Conservation (phyloP, 2,113 vertebrate genomes). For the Oreochromis spilurus region DNA sequence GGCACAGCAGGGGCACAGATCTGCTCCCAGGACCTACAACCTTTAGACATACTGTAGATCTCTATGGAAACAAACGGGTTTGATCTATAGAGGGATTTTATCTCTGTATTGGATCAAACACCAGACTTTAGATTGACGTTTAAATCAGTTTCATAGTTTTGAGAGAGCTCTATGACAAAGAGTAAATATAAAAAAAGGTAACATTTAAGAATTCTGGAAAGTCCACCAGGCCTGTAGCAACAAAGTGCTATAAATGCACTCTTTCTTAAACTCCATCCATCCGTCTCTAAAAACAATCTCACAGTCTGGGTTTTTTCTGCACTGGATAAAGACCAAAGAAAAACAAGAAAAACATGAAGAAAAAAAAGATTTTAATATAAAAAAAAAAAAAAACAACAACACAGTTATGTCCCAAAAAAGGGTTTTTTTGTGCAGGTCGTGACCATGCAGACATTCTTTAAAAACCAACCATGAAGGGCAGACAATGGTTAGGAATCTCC, state of each 20-base stretch:
- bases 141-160: background rate
- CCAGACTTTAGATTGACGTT: background rate
- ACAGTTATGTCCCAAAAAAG: background rate
- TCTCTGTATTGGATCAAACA: background rate
- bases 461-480: background rate
- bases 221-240: background rate
- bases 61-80: slow-evolving; percentile 18
- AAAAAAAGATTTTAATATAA: background rate
- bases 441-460: slow-evolving; percentile 18
- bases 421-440: background rate
- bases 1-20: slow-evolving; percentile 31
- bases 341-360: background rate
- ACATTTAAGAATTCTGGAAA: background rate
- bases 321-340: slow-evolving; percentile 17
- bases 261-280: background rate
- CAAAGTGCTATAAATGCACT: background rate
- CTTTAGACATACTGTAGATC: slow-evolving; percentile 20
- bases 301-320: background rate
- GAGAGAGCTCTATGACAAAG: background rate
- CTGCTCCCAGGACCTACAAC: slow-evolving; percentile 8
- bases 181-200: background rate
- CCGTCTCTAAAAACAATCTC: background rate
- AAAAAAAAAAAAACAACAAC: slow-evolving; percentile 8
- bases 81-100: background rate
- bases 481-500: slow-evolving; percentile 36